Conservation (phyloP, 2,888 invertebrate genomes). For the Heliconius aoede region DNA sequence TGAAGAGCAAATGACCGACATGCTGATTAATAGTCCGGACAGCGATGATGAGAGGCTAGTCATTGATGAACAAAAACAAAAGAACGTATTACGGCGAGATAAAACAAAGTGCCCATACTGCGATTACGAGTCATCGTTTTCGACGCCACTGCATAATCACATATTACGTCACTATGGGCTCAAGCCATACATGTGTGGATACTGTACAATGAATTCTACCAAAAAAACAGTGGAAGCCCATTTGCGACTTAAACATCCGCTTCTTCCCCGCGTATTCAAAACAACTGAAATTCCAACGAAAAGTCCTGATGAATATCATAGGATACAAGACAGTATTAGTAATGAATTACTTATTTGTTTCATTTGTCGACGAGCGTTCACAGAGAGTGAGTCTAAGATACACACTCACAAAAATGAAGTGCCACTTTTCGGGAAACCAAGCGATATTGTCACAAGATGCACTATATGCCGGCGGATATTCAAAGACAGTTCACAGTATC, state of each 20-base stretch:
- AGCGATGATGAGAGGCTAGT: constrained; percentile 61
- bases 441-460: constrained; percentile 74
- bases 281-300: constrained; percentile 53
- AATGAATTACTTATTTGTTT: constrained; percentile 59
- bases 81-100: constrained; percentile 31
- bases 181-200: constrained; percentile 70
- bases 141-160: constrained; percentile 65
- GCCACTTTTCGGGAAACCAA: constrained; percentile 62
- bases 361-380: constrained; percentile 61
- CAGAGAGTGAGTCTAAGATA: constrained; percentile 47
- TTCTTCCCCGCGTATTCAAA: constrained; percentile 42
- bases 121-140: constrained; percentile 50
- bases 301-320: constrained; percentile 43
- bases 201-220: constrained; percentile 65
- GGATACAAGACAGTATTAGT: constrained; percentile 32
- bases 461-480: constrained; percentile 67
- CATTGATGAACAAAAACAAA: constrained; percentile 58
- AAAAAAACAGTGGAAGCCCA: constrained; percentile 62
- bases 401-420: constrained; percentile 60
- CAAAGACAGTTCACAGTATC: constrained; percentile 56
- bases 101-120: constrained; percentile 63
- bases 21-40: constrained; percentile 44
- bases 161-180: constrained; percentile 74
- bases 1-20: constrained; percentile 50
- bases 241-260: constrained; percentile 58